A percentile compares a stretch with the other conserved stretches of the same genome.
These are phyloP conservation scores for Macrostomum lignano DNA, from an alignment of 1,140 invertebrate species.

Conservation along the genomic window DNA sequence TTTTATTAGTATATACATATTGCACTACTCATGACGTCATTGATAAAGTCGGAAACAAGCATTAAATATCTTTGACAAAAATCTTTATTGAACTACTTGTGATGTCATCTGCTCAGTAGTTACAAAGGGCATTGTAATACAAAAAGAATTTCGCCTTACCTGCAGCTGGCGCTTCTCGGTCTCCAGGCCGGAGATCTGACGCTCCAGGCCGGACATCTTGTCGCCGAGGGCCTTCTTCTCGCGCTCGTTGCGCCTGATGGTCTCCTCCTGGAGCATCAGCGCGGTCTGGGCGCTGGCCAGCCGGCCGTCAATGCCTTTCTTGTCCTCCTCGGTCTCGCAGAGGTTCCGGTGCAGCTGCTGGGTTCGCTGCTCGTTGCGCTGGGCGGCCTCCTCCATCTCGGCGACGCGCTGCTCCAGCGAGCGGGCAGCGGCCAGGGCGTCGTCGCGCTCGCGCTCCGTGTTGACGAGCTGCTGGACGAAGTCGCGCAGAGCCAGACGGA, in stretches of 20 bases:
- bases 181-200: slow-evolving; percentile 36
- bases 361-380: slow-evolving; percentile 17
- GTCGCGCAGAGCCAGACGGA: slow-evolving; percentile 51
- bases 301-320: slow-evolving; percentile 25
- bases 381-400: slow-evolving; percentile 19
- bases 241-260: slow-evolving; percentile 43
- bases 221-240: slow-evolving; percentile 46
- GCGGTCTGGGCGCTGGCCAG: slow-evolving; percentile 25
- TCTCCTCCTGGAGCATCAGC: slow-evolving; percentile 33
- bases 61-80: no score
- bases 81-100: no score
- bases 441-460: slow-evolving; percentile 42
- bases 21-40: no score
- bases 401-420: slow-evolving; percentile 17
- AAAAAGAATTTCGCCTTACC: slow-evolving; percentile 8
- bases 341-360: slow-evolving; percentile 19
- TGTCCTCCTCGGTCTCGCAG: slow-evolving; percentile 25
- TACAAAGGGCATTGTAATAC: no score
- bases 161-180: slow-evolving; percentile 42
- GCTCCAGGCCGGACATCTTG: slow-evolving; percentile 44
- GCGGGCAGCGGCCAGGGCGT: slow-evolving; percentile 16
- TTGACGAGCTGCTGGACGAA: slow-evolving; percentile 62
- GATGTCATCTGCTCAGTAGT: no score
- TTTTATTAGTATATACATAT: no score
- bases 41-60: no score